Evolutionary conservation across 1,140 invertebrate species (phyloP), one percentile per base, ranked within the genome.

Genomic region (Eufriesea mexicana): DNA sequence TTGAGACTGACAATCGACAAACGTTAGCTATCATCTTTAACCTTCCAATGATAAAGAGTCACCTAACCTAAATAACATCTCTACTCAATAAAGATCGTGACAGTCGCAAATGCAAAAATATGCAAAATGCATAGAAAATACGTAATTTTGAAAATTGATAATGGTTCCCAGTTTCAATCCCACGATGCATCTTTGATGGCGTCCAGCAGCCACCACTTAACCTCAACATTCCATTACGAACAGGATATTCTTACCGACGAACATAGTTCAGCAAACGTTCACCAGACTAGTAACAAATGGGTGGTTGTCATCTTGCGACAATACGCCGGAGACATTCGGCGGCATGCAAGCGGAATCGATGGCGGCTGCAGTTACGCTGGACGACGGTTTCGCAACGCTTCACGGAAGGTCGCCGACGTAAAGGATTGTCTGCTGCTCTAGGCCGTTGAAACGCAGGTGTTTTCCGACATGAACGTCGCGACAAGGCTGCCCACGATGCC

Each of bases 401-500:
- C 25, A 78, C 85, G 85, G 85, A 85, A 86, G 85, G 79, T 77
- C 77, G 71, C 64, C 66, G 74, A 79, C 45, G 84, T 64, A 82
- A 83, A 86, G 55, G 70, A 86, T 86, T 83, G 84, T 83, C 84
- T 82, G n/a, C 54, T 70, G 42, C 49, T 86, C 70, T 74, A 78
- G 74, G 79, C 55, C 68, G 79, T 64, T 72, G 82, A 83, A 86
- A 72, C 71, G 64, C 79, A 86, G 80, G 86, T 86, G 84, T 87
- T 87, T 86, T 84, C 86, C 84, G 68, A 74, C 64, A 49, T 45
- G 75, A 25, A 25, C 71, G 77, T 70, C 66, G 74, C 73, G 80
- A 61, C 75, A 79, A 79, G 75, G 84, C 71, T 87, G 76, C 76
- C 67, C 76, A 77, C 62, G 59, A 62, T 79, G 54, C 51, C 71